Percentiles rank a stretch among this genome's conserved stretches.
Evolutionary conservation across 2,797 vertebrate genomes (phyloP).

Genomic region (Chelon auratus): DNA sequence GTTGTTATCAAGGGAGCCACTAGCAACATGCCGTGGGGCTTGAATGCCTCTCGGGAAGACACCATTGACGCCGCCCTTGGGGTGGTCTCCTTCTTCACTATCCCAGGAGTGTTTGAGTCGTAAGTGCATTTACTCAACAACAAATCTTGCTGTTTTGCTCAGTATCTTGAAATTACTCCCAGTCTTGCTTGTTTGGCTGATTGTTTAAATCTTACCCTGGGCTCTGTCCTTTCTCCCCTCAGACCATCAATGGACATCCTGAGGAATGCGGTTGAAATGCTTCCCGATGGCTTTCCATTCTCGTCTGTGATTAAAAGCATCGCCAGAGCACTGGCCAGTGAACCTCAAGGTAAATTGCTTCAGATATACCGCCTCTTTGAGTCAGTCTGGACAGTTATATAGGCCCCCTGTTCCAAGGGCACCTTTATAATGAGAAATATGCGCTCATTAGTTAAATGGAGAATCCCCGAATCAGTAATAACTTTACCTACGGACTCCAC

Average conservation of each 20-base stretch:
- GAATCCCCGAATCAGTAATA: conserved; percentile 25
- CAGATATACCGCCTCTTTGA: conserved; percentile 20
- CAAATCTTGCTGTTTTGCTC: neutral
- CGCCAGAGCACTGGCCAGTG: conserved; percentile 64
- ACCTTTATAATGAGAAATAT: conserved; percentile 35
- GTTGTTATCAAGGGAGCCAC: conserved; percentile 76
- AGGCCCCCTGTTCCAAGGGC: conserved; percentile 24
- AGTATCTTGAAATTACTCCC: conserved; percentile 1
- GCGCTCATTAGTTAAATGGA: conserved; percentile 41
- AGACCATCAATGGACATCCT: conserved; percentile 74
- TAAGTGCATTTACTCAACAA: conserved; percentile 44
- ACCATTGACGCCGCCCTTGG: conserved; percentile 75
- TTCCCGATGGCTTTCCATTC: conserved; percentile 77
- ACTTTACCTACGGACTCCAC: conserved; percentile 39
- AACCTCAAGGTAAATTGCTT: conserved; percentile 78
- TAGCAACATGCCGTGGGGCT: conserved; percentile 48
- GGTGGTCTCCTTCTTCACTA: conserved; percentile 76
- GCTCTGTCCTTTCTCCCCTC: conserved; percentile 29
- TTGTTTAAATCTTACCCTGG: neutral
- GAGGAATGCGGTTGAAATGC: conserved; percentile 48
- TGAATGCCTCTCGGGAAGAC: conserved; percentile 58
- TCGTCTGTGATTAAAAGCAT: conserved; percentile 68
- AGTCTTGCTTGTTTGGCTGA: neutral
- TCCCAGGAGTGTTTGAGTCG: conserved; percentile 55
- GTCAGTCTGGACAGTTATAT: conserved; percentile 23